Conservation (phyloP, 1,140 invertebrate genomes). For the Hylaeus volcanicus region DNA sequence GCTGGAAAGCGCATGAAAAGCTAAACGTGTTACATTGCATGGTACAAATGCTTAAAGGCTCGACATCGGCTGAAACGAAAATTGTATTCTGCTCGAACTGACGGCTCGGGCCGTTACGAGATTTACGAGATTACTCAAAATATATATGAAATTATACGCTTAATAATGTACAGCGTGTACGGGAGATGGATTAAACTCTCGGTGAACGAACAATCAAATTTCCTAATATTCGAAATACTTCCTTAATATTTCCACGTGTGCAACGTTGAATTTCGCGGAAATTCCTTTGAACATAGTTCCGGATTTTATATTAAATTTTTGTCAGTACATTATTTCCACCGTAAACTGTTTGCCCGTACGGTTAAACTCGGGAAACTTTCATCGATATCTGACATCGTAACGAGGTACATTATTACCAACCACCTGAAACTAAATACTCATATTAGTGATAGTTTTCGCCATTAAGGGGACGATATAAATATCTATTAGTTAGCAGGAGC, state of each 20-base stretch:
- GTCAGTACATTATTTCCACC: slow-evolving; percentile 6
- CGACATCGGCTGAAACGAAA: neutral
- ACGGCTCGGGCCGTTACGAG: no score
- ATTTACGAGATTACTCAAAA: no score
- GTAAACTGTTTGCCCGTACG: slow-evolving; percentile 20
- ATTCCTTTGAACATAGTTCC: slow-evolving; percentile 14
- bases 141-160: neutral
- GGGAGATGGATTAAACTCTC: no score
- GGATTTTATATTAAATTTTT: slow-evolving; percentile 23
- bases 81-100: neutral
- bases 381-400: slow-evolving; percentile 44
- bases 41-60: neutral
- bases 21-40: no score
- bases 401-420: neutral
- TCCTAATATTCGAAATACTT: neutral
- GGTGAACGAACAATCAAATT: neutral
- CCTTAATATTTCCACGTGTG: neutral
- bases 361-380: slow-evolving; percentile 29
- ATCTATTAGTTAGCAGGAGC: neutral
- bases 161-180: neutral
- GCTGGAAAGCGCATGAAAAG: neutral
- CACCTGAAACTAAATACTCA: neutral
- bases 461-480: no score
- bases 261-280: neutral
- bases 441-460: neutral